Base-by-base conservation (phyloP, 2,113 vertebrate genomes). In the Phainopepla nitens region DNA sequence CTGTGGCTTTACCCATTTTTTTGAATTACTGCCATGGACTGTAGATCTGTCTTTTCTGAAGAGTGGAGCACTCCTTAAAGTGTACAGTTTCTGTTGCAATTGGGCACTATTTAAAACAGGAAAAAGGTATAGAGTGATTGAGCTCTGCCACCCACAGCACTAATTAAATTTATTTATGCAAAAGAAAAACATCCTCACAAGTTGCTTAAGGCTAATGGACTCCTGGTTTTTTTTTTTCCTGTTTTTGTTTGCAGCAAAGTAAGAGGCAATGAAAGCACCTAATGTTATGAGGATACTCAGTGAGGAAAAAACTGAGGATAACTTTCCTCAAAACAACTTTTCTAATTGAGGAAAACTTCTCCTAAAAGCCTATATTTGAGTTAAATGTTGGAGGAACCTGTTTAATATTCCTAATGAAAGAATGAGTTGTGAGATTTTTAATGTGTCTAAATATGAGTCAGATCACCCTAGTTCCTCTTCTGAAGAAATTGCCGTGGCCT, bases 121-220 rank as follows among this genome's bases (percentile, higher is more conserved):
- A 62, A 36, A 22, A 89, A 87, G 57, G 65, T 28, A 45, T 71
- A 94, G 64, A 91, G 54, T 84, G 79, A 79, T 47, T 36, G 83
- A 87, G 82, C 47, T 90, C 47, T 96, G 50, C 91, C 91, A 93
- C 76, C 61, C 69, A 88, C 87, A 85, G 56, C 15, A 49, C 41
- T 96, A 95, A 96, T 97, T 95, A 95, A 94, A 97, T 96, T 91
- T 94, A 92, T 91, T 77, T 87, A 86, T 76, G 81, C 96, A 93
- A 93, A 97, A 96, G 78, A 91, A 71, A 97, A 96, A 88, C 89
- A 91, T 94, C 58, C 75, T 96, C 75, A 82, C 19, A n/a, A 64
- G 57, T 85, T 96, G 61, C 94, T 96, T 78, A 94, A 91, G 78
- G 70, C n/a, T 69, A 84, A 82, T 57, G 60, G 49, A 13, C 57